Percentiles rank a stretch among this genome's conserved stretches.
These are phyloP conservation scores for Laupala kohalensis DNA, from an alignment of 1,140 invertebrate species.

Conservation along the genomic window DNA sequence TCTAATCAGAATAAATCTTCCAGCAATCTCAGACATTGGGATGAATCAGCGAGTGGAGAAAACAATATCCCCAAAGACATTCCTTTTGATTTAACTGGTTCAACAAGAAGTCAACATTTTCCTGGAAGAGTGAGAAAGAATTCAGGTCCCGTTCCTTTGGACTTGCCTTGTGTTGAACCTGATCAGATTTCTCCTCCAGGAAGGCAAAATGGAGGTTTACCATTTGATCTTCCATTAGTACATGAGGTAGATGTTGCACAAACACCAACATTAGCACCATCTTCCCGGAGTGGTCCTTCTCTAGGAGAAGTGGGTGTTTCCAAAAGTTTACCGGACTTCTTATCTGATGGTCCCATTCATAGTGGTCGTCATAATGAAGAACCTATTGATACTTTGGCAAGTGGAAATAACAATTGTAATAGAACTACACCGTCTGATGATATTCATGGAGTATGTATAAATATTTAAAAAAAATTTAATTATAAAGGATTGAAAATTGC, in stretches of 20 bases:
- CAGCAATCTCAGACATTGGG: slow-evolving; percentile 19
- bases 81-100: slow-evolving; percentile 27
- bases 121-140: slow-evolving; percentile 19
- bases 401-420: background rate
- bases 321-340: slow-evolving; percentile 55
- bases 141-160: slow-evolving; percentile 21
- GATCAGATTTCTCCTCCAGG: slow-evolving; percentile 17
- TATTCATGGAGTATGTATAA: background rate
- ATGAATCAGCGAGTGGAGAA: slow-evolving; percentile 19
- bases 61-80: slow-evolving; percentile 18
- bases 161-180: slow-evolving; percentile 20
- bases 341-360: slow-evolving; percentile 53
- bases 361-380: slow-evolving; percentile 15
- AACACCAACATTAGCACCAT: slow-evolving; percentile 16
- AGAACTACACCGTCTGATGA: background rate
- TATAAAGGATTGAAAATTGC: too few relatives aligned
- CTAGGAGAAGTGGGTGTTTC: slow-evolving; percentile 26
- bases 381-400: background rate
- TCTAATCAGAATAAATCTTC: background rate
- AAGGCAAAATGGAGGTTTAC: slow-evolving; percentile 15
- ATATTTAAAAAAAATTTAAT: background rate
- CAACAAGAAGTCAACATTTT: slow-evolving; percentile 19
- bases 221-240: slow-evolving; percentile 26
- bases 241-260: slow-evolving; percentile 22
- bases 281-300: slow-evolving; percentile 20